Evolutionary conservation across 1,140 invertebrate genomes (phyloP).

Genomic region (Drosophila nigrodunni): DNA sequence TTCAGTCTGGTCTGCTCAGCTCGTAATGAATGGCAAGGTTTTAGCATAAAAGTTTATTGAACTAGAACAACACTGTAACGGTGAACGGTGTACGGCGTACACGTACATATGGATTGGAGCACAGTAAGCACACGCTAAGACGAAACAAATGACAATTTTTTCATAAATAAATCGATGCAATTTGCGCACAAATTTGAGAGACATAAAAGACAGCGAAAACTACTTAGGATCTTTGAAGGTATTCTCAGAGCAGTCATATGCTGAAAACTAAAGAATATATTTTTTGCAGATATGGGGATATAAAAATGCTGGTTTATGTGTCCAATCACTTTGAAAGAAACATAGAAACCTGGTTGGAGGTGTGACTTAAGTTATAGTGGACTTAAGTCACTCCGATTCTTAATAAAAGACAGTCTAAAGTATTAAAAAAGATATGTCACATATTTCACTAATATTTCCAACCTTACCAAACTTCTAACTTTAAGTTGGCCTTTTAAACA

Average conservation of each 20-base stretch:
- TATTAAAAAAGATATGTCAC: no score
- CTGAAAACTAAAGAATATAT: not conserved
- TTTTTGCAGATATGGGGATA: no score
- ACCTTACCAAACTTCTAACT: no score
- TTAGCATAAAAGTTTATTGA: constrained; percentile 83
- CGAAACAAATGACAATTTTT: constrained; percentile 1
- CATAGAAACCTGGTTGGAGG: no score
- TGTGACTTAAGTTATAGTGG: no score
- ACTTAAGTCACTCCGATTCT: no score
- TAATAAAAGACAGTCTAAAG: no score
- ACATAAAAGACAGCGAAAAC: constrained; percentile 25
- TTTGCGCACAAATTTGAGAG: constrained; percentile 8
- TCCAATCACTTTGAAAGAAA: no score
- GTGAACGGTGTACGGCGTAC: no score
- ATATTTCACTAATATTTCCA: no score
- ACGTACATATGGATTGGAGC: constrained; percentile 40
- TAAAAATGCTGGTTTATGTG: no score
- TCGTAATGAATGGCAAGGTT: constrained; percentile 67
- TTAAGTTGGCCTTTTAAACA: not conserved
- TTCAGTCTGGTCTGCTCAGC: not conserved
- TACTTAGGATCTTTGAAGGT: constrained; percentile 14
- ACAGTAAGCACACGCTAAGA: constrained; percentile 1
- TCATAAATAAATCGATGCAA: constrained; percentile 31
- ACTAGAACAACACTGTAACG: constrained; percentile 54
- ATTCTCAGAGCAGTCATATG: not conserved